These are phyloP conservation scores for Empidonax alnorum DNA, from an alignment of 2,113 vertebrate species.

Conservation along the genomic window DNA sequence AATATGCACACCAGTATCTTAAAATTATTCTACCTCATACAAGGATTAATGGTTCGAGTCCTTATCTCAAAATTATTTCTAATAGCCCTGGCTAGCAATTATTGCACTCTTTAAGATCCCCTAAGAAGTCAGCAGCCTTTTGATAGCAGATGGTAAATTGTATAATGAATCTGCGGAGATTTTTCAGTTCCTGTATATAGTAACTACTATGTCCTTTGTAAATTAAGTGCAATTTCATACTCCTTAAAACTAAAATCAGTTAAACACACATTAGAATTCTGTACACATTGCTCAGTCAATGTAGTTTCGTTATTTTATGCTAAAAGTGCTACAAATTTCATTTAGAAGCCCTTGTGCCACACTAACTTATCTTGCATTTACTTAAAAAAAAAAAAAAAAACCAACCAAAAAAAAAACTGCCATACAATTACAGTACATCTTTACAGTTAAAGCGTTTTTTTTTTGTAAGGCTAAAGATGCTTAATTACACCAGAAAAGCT, in stretches of 20 bases:
- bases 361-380: constrained; percentile 37
- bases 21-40: constrained; percentile 77
- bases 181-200: constrained; percentile 49
- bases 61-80: constrained; percentile 81
- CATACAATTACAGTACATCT: constrained; percentile 26
- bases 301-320: constrained; percentile 75
- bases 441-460: constrained; percentile 48
- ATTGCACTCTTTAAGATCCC: constrained; percentile 50
- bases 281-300: constrained; percentile 78
- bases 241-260: constrained; percentile 75
- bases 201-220: constrained; percentile 71
- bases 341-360: constrained; percentile 75
- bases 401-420: too few relatives aligned
- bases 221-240: constrained; percentile 75
- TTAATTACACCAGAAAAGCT: neutral
- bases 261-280: constrained; percentile 68
- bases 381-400: neutral
- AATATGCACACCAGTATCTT: constrained; percentile 49
- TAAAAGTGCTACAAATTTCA: constrained; percentile 83
- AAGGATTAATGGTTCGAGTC: constrained; percentile 72
- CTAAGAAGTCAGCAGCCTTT: constrained; percentile 78
- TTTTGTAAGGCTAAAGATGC: constrained; percentile 25
- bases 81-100: constrained; percentile 60
- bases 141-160: constrained; percentile 78
- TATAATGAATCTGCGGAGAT: constrained; percentile 59